Conservation (phyloP, 2,113 vertebrate genomes). For the Mionectes macconnelli region DNA sequence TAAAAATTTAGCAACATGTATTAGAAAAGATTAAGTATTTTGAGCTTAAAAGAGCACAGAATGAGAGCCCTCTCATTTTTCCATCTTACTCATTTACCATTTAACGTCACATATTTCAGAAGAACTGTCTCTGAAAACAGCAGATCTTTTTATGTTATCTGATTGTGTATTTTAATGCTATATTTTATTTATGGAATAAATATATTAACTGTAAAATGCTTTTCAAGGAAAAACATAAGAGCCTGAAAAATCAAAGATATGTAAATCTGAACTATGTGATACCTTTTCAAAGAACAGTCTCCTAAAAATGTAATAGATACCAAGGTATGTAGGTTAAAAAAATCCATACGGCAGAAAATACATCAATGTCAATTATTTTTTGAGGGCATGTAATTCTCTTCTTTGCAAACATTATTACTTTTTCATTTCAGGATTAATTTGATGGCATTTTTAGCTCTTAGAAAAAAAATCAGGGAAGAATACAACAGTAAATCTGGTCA, state of each 20-base stretch:
- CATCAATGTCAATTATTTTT: neutral
- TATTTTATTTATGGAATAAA: neutral
- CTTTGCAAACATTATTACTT: neutral
- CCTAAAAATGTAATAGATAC: neutral
- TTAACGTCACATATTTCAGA: neutral
- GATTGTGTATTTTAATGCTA: neutral
- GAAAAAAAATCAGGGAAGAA: neutral
- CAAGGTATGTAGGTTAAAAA: neutral
- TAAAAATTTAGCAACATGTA: neutral
- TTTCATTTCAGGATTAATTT: neutral
- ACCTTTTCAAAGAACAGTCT: neutral
- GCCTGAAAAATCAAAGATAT: neutral
- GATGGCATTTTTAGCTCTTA: neutral
- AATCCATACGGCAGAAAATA: neutral
- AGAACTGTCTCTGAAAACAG: neutral
- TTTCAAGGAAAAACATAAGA: neutral
- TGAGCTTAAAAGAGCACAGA: neutral
- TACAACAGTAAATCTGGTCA: neutral
- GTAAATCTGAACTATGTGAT: neutral
- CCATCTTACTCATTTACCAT: neutral
- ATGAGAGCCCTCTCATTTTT: neutral
- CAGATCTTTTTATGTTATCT: neutral
- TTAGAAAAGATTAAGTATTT: neutral
- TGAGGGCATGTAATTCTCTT: accelerated
- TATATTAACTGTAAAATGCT: neutral